Conservation (phyloP, 2,797 vertebrate genomes). For the Mus caroli region DNA sequence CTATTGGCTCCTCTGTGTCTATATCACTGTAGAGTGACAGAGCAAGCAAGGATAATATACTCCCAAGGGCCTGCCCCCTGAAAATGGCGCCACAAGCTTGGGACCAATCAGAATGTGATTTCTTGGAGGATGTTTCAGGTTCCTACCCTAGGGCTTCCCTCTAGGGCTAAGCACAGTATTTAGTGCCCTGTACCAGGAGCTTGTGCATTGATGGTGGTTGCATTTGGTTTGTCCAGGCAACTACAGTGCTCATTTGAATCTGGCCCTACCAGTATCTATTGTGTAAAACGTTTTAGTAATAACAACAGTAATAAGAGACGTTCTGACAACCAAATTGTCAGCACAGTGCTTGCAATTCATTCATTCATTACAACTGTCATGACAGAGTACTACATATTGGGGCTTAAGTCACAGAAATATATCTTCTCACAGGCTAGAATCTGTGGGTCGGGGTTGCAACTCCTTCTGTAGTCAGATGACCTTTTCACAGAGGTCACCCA, state of each 20-base stretch:
- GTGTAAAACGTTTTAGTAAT: slow-evolving; percentile 7
- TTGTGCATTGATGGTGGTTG: not conserved
- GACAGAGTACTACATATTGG: not conserved
- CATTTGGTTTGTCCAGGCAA: not conserved
- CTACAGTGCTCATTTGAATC: not conserved
- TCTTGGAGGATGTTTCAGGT: not conserved
- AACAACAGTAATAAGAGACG: not conserved
- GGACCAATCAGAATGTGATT: not conserved
- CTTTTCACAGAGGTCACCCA: not conserved
- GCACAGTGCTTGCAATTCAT: too few relatives aligned
- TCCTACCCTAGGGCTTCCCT: not conserved
- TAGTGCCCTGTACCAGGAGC: not conserved
- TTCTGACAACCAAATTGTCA: not conserved
- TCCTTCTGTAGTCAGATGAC: not conserved
- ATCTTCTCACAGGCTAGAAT: not conserved
- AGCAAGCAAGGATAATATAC: not conserved
- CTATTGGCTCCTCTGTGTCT: not conserved
- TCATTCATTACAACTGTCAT: not conserved
- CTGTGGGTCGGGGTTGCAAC: not conserved
- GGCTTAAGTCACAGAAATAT: not conserved
- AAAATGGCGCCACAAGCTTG: not conserved
- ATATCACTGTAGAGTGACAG: not conserved
- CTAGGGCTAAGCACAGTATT: not conserved
- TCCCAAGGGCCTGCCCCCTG: not conserved
- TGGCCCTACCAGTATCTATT: not conserved